Percentiles rank a stretch among this genome's conserved stretches.
These are phyloP conservation scores for Prionailurus bengalensis DNA, from an alignment of 2,113 vertebrate genomes.

Conservation along the genomic window DNA sequence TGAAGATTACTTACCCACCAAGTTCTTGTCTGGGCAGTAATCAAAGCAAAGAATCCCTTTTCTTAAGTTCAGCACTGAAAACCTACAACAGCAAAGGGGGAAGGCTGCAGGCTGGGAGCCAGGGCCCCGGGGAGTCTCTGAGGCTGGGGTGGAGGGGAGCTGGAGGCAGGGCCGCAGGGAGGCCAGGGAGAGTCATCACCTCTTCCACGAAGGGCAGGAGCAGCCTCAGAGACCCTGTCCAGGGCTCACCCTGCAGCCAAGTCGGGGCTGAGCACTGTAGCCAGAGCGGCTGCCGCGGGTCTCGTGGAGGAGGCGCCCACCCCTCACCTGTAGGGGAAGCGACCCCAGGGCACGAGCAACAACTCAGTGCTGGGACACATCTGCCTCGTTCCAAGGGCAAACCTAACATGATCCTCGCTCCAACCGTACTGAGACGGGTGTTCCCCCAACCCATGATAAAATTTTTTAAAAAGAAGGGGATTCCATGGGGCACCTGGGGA, in stretches of 20 bases:
- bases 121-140: neutral
- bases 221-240: neutral
- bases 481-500: no score
- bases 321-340: neutral
- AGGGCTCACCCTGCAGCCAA: neutral
- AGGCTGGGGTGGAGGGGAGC: neutral
- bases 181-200: neutral
- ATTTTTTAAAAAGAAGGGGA: neutral
- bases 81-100: slow-evolving; percentile 63
- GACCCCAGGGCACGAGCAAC: neutral
- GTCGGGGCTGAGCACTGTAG: neutral
- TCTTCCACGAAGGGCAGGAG: neutral
- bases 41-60: slow-evolving; percentile 86
- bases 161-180: accelerated
- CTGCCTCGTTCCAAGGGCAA: neutral
- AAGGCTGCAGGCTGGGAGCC: neutral
- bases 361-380: neutral
- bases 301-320: neutral
- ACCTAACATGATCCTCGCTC: neutral
- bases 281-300: neutral
- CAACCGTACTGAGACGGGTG: neutral
- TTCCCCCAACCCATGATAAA: neutral
- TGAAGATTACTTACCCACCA: slow-evolving; percentile 82
- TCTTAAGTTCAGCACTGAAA: slow-evolving; percentile 78
- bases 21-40: slow-evolving; percentile 83